Conservation (phyloP, 30 jellyfish, hydroid and myxozoan genomes). For the Calvadosia cruxmelitensis region DNA sequence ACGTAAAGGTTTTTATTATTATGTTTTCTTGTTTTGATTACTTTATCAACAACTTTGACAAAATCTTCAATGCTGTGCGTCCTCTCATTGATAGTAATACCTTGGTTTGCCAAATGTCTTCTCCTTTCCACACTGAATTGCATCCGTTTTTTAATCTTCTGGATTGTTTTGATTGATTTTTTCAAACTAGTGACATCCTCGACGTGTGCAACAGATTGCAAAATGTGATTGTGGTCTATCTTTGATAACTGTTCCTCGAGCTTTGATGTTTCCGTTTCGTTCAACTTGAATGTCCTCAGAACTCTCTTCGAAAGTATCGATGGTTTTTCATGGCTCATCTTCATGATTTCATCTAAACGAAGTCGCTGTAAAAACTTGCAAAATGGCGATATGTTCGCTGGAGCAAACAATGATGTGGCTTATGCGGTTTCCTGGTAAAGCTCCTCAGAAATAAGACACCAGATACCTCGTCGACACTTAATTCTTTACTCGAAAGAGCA, state of each 20-base stretch:
- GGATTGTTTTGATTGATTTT: constrained; percentile 6
- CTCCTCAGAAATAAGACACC: no score
- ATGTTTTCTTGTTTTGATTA: not conserved
- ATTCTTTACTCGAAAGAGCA: no score
- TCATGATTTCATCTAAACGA: no score
- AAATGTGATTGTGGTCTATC: constrained; percentile 3
- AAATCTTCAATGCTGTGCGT: constrained; percentile 11
- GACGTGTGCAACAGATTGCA: not conserved
- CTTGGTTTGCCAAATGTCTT: constrained; percentile 27
- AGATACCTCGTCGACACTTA: no score
- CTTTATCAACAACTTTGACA: constrained; percentile 5
- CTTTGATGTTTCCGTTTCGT: constrained; percentile 11
- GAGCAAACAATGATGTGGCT: no score
- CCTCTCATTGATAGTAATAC: constrained; percentile 5
- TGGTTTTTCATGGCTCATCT: no score
- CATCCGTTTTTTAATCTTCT: constrained; percentile 14
- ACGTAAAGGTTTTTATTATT: no score
- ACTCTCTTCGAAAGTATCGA: constrained; percentile 25
- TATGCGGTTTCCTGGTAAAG: no score
- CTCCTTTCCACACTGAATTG: constrained; percentile 35
- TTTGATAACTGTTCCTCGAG: constrained; percentile 14
- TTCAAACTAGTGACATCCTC: constrained; percentile 7
- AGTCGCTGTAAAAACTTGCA: no score
- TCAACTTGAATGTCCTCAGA: constrained; percentile 13
- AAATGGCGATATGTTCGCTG: no score